Base-by-base conservation (phyloP, 2,113 vertebrate genomes). In the Gavia stellata region DNA sequence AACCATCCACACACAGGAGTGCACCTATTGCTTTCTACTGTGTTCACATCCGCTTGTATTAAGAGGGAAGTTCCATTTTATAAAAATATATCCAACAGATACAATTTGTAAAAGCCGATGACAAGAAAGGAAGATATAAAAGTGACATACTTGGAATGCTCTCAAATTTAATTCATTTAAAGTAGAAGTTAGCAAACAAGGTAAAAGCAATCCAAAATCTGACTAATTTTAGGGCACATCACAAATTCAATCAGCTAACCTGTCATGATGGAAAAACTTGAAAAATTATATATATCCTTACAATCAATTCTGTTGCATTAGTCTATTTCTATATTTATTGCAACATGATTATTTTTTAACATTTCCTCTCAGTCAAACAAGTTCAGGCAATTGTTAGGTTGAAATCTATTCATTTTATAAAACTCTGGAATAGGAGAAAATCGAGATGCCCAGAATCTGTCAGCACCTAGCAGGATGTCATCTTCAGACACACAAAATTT, bases 181-280 rank as follows among this genome's bases (percentile, higher is more conserved):
- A 84, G 67, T 31, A 45, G 25, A 90, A 96, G 74, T 90, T 53
- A 70, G 74, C 71, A 92, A 91, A 92, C 67, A 89, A 92, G 77
- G 50, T 80, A 90, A 86, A 71, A 95, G 16, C 42, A 58, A 63
- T 62, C 58, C 92, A 94, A 92, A 89, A 84, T 67, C 71, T 72
- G 87, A 68, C 66, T 70, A 42, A 81, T 78, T 88, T 80, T 28
- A 90, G n/a, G 44, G 49, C 53, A 50, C 20, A 23, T 45, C 29
- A 28, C 23, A 79, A 83, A 65, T 61, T 61, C 40, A 52, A 19
- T 28, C 77, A 74, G 21, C n/a, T 65, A 88, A 72, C 53, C 52
- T 66, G 58, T 18, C 55, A 34, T 0, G 3, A 77, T 12, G 29
- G 70, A 68, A 88, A 52, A 67, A 21, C 31, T n/a, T 12, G 5